These are phyloP conservation scores for Hippopotamyrus pictus DNA, from an alignment of 2,797 vertebrate genomes.

Conservation along the genomic window DNA sequence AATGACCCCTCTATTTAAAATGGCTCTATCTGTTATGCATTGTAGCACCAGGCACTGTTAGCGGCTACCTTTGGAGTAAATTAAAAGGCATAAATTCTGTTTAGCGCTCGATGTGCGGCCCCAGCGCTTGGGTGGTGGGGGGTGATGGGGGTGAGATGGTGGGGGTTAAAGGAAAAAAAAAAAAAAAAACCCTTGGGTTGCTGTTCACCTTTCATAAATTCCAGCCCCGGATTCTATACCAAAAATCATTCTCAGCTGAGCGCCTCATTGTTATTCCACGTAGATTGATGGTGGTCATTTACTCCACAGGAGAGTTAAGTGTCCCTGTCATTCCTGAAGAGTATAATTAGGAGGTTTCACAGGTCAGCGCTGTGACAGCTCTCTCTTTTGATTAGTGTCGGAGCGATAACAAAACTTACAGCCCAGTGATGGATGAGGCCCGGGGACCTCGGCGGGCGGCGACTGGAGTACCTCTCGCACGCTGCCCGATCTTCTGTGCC, in stretches of 20 bases:
- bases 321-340: constrained; percentile 81
- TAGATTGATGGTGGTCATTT: constrained; percentile 87
- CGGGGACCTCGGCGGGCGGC: constrained; percentile 22
- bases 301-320: constrained; percentile 80
- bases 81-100: constrained; percentile 98
- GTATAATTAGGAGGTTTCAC: constrained; percentile 88
- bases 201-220: constrained; percentile 92
- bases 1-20: constrained; percentile 81
- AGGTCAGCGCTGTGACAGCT: constrained; percentile 80
- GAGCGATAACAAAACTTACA: constrained; percentile 85
- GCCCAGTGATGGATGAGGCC: constrained; percentile 69
- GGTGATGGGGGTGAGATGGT: background rate
- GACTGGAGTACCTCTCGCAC: background rate
- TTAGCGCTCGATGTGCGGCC: constrained; percentile 75
- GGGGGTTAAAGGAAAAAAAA: background rate
- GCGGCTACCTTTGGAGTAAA: constrained; percentile 84
- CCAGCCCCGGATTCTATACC: constrained; percentile 76
- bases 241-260: constrained; percentile 82
- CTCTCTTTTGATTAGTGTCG: constrained; percentile 89
- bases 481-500: background rate
- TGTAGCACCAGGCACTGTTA: constrained; percentile 80
- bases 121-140: constrained; percentile 36
- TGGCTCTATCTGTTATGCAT: constrained; percentile 79
- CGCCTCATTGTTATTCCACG: constrained; percentile 82
- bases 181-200: constrained; percentile 73